These are phyloP conservation scores for Melanocharis versteri DNA, from an alignment of 2,113 vertebrate species.

Conservation along the genomic window DNA sequence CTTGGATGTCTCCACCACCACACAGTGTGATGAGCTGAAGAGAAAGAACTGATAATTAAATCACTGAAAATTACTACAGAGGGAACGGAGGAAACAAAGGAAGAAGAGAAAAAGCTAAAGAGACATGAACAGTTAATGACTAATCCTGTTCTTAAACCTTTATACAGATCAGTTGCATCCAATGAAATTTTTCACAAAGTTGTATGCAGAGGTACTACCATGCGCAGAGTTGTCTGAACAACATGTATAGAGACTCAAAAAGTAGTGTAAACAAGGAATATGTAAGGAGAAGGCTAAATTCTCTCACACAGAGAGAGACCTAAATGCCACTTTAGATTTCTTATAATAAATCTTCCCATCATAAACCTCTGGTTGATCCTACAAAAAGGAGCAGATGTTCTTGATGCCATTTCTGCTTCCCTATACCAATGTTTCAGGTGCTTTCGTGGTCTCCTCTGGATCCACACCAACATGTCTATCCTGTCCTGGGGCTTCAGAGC, in stretches of 20 bases:
- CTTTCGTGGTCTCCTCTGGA: accelerated
- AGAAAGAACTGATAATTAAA: neutral
- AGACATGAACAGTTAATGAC: neutral
- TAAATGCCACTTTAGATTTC: neutral
- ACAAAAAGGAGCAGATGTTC: neutral
- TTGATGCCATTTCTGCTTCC: neutral
- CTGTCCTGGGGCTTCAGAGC: neutral
- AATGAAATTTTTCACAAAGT: neutral
- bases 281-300: neutral
- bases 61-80: neutral
- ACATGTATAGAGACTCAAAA: neutral
- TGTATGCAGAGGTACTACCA: neutral
- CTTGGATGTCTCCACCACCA: neutral
- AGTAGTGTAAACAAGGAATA: neutral
- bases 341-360: neutral
- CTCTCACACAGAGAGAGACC: neutral
- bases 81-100: neutral
- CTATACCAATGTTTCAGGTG: neutral
- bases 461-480: neutral
- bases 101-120: neutral
- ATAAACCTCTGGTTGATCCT: neutral
- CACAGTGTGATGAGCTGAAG: neutral
- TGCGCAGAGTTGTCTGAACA: neutral
- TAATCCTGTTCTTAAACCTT: neutral
- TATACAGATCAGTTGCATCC: neutral